Conservation (phyloP, 2,797 vertebrate species). For the Centropyge bicolor region DNA sequence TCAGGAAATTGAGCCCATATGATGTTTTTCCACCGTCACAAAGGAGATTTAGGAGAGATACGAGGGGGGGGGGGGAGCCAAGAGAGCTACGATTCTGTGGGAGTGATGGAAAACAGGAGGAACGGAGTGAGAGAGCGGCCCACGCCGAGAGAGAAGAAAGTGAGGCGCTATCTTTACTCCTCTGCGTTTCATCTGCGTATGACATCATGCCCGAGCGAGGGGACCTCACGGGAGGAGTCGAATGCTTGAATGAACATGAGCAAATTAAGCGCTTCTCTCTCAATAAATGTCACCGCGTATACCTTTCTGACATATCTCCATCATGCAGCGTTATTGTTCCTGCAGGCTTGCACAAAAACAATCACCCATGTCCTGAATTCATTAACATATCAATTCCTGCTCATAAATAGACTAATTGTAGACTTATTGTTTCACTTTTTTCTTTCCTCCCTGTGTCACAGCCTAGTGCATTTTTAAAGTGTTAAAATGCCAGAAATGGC, state of each 20-base stretch:
- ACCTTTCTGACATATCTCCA: slow-evolving; percentile 27
- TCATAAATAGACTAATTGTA: slow-evolving; percentile 1
- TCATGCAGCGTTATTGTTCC: slow-evolving; percentile 13
- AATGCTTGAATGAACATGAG: slow-evolving; percentile 56
- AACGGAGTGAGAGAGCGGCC: slow-evolving; percentile 66
- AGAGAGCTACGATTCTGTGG: slow-evolving; percentile 79
- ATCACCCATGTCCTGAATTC: slow-evolving; percentile 18
- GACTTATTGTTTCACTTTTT: not conserved
- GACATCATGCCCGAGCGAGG: slow-evolving; percentile 55
- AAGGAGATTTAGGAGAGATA: slow-evolving; percentile 84
- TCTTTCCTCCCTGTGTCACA: not conserved
- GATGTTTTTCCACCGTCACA: slow-evolving; percentile 87
- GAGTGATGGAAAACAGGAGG: slow-evolving; percentile 84
- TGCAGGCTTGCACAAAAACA: slow-evolving; percentile 21
- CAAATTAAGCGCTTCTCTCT: slow-evolving; percentile 38
- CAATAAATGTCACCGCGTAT: slow-evolving; percentile 41
- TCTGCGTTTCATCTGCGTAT: slow-evolving; percentile 61
- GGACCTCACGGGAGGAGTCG: slow-evolving; percentile 27
- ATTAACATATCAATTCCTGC: slow-evolving; percentile 3
- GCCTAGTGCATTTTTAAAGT: slow-evolving; percentile 16
- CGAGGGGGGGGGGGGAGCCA: slow-evolving; percentile 71
- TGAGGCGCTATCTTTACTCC: slow-evolving; percentile 65
- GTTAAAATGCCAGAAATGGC: slow-evolving; percentile 22
- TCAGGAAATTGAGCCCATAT: slow-evolving; percentile 88
- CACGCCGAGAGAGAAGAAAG: slow-evolving; percentile 59